phyloP scores from a whole-genome alignment of 2,797 vertebrate species.

The Synaphobranchus kaupii region DNA sequence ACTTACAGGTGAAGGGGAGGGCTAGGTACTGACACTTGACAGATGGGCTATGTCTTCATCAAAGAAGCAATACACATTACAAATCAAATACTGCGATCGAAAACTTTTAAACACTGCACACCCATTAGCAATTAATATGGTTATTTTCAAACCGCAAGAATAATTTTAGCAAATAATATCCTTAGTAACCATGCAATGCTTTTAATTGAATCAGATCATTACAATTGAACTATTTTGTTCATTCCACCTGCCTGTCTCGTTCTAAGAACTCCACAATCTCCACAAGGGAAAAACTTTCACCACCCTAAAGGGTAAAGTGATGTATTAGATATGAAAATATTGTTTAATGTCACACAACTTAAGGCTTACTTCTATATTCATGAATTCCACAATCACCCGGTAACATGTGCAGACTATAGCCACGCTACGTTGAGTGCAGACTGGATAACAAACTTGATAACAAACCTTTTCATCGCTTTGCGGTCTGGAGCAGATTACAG shows the following conservation, averaged over 20 bases:
- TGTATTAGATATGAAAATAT: not conserved
- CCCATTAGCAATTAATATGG: conserved; percentile 53
- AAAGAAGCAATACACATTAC: conserved; percentile 18
- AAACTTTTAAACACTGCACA: conserved; percentile 39
- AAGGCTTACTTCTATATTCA: not conserved
- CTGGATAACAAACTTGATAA: too few relatives aligned
- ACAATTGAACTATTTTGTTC: not conserved
- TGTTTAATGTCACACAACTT: not conserved
- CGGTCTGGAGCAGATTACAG: too few relatives aligned
- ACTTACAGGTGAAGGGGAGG: not conserved
- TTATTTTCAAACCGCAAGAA: conserved; percentile 41
- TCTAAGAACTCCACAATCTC: conserved; percentile 9
- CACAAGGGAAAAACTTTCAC: not conserved
- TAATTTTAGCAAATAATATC: not conserved
- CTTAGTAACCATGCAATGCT: not conserved
- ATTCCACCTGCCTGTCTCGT: not conserved
- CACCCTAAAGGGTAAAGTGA: not conserved
- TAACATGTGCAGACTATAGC: too few relatives aligned
- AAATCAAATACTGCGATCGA: conserved; percentile 20
- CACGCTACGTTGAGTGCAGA: too few relatives aligned
- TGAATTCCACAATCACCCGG: too few relatives aligned
- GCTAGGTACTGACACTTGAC: not conserved
- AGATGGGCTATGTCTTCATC: not conserved
- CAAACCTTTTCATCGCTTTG: too few relatives aligned
- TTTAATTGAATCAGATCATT: not conserved